Evolutionary conservation across 2,797 vertebrate genomes (phyloP).

Genomic region (Gambelia wislizenii): DNA sequence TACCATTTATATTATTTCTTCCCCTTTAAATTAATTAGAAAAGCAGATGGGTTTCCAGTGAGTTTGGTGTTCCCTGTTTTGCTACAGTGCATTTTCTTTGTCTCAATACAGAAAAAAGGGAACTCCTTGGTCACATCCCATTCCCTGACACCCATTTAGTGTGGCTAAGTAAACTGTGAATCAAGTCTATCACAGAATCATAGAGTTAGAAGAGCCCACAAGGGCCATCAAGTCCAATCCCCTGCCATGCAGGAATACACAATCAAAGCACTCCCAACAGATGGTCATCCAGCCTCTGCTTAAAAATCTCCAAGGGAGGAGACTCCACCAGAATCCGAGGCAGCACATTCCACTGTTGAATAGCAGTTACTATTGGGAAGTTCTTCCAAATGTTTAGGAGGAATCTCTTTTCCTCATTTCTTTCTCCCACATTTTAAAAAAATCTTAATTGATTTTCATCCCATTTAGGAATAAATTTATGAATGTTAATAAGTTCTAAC

Average conservation of each 20-base stretch:
- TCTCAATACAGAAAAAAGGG: background rate
- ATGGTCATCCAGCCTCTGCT: too few relatives aligned
- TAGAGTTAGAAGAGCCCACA: too few relatives aligned
- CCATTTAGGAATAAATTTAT: background rate
- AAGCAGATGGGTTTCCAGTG: background rate
- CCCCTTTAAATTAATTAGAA: constrained; percentile 25
- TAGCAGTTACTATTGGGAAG: too few relatives aligned
- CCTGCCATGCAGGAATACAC: too few relatives aligned
- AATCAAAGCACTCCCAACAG: too few relatives aligned
- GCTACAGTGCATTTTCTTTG: background rate
- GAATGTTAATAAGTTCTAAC: background rate
- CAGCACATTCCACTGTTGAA: too few relatives aligned
- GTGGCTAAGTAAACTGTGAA: background rate
- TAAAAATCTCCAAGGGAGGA: too few relatives aligned
- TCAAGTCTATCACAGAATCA: background rate
- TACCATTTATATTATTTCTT: constrained; percentile 40
- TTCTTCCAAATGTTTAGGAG: too few relatives aligned
- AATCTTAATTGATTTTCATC: background rate
- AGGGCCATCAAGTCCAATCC: too few relatives aligned
- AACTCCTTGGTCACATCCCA: background rate
- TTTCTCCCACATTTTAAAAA: background rate
- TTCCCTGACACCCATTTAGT: background rate
- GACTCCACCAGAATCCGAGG: too few relatives aligned
- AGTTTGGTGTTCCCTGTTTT: background rate
- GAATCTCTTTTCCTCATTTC: too few relatives aligned